Evolutionary conservation across 1,140 invertebrate species (phyloP).

Genomic region (Drosophila pachea): DNA sequence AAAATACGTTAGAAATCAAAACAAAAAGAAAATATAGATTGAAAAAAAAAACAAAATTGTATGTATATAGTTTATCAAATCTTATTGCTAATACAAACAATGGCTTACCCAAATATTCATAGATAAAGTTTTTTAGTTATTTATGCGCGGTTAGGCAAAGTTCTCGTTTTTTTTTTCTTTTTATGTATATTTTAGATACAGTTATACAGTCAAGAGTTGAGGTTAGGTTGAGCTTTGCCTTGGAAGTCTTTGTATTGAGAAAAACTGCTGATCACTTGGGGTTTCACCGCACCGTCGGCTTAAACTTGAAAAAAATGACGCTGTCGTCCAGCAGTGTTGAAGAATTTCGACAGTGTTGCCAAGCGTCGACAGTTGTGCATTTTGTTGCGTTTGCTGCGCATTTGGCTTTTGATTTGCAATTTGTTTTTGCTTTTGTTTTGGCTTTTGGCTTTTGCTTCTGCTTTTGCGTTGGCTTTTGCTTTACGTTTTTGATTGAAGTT

Average conservation of each 20-base stretch:
- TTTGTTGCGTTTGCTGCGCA: conserved; percentile 73
- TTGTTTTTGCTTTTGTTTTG: conserved; percentile 24
- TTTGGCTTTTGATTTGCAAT: conserved; percentile 47
- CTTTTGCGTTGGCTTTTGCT: conserved; percentile 10
- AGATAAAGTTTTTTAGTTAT: conserved; percentile 61
- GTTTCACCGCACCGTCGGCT: conserved; percentile 4
- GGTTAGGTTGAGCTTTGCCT: conserved; percentile 34
- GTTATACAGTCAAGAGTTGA: conserved; percentile 32
- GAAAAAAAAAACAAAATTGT: neutral
- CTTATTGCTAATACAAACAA: too few species aligned
- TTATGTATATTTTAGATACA: conserved; percentile 20
- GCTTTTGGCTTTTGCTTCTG: conserved; percentile 14
- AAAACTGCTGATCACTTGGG: conserved; percentile 22
- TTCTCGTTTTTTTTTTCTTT: conserved; percentile 3
- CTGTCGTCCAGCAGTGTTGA: conserved; percentile 54
- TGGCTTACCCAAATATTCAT: conserved; percentile 78
- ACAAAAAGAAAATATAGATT: conserved; percentile 4
- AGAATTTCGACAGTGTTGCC: conserved; percentile 55
- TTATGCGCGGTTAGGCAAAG: conserved; percentile 45
- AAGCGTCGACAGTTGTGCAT: conserved; percentile 66
- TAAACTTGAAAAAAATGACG: conserved; percentile 48
- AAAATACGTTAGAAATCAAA: neutral
- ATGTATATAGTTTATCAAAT: too few species aligned
- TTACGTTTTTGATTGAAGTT: neutral
- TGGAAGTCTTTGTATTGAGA: conserved; percentile 25